Evolutionary conservation across 2,888 invertebrate species (phyloP).

Genomic region (Troides helena): DNA sequence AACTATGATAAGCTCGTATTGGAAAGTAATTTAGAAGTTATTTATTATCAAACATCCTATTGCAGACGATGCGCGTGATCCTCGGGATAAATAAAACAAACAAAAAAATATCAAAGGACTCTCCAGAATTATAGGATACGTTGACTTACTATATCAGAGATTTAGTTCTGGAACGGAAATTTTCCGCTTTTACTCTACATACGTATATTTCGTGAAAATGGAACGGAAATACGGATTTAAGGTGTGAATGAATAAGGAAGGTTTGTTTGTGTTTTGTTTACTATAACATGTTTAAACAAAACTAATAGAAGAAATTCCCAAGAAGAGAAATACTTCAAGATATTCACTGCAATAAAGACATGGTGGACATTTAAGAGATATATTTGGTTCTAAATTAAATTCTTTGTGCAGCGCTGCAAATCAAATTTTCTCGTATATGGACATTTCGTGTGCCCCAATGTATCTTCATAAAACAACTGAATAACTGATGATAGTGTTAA

Average conservation of each 20-base stretch:
- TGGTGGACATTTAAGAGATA: constrained; percentile 13
- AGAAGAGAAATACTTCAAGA: neutral
- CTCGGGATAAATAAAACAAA: constrained; percentile 1
- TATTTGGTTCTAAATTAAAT: constrained; percentile 24
- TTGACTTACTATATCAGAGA: neutral
- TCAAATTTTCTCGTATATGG: constrained; percentile 53
- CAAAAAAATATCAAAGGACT: constrained; percentile 10
- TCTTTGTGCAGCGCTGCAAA: constrained; percentile 25
- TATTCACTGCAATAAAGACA: neutral
- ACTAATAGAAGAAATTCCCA: neutral
- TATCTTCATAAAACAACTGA: constrained; percentile 77
- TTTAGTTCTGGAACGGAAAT: constrained; percentile 3
- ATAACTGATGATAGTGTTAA: constrained; percentile 80
- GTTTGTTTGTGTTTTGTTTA: no score
- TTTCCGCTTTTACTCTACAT: neutral
- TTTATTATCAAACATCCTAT: constrained; percentile 1
- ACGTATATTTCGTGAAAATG: neutral
- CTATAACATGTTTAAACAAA: neutral
- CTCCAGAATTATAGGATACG: neutral
- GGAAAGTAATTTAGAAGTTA: neutral
- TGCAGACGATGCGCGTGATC: constrained; percentile 4
- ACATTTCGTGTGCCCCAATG: constrained; percentile 67
- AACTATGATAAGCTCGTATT: neutral
- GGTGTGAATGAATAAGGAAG: neutral
- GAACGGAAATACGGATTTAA: neutral